Conservation (phyloP, 1,140 invertebrate genomes). For the Cherax destructor region DNA sequence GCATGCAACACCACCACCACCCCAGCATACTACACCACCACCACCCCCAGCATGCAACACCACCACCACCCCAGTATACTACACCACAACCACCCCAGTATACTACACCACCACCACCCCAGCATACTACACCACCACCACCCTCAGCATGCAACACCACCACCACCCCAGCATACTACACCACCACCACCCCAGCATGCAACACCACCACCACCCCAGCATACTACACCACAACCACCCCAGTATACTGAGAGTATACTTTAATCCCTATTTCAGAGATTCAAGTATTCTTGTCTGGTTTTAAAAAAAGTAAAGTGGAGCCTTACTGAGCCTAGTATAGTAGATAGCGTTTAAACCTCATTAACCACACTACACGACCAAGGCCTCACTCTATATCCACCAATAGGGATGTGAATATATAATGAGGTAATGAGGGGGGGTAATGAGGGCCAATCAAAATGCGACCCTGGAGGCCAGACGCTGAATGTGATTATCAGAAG, state of each 20-base stretch:
- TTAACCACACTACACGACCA: not conserved
- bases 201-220: not conserved
- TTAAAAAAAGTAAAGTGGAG: too few relatives aligned
- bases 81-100: not conserved
- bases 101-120: not conserved
- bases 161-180: not conserved
- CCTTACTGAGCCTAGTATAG: too few relatives aligned
- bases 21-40: not conserved
- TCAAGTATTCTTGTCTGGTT: too few relatives aligned
- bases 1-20: too few relatives aligned
- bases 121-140: not conserved
- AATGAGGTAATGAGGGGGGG: constrained; percentile 34
- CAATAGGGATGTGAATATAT: constrained; percentile 41
- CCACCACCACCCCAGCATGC: not conserved
- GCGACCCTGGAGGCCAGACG: constrained; percentile 9
- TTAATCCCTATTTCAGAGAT: too few relatives aligned
- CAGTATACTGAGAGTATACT: not conserved
- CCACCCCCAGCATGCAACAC: too few relatives aligned
- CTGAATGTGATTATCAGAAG: not conserved
- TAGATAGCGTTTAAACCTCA: too few relatives aligned
- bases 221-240: not conserved
- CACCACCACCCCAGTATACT: not conserved
- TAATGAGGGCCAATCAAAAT: constrained; percentile 48
- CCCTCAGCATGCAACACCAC: not conserved
- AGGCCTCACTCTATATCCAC: not conserved